Evolutionary conservation across 2,888 invertebrate species (phyloP).

Genomic region (Epiblema foenella): DNA sequence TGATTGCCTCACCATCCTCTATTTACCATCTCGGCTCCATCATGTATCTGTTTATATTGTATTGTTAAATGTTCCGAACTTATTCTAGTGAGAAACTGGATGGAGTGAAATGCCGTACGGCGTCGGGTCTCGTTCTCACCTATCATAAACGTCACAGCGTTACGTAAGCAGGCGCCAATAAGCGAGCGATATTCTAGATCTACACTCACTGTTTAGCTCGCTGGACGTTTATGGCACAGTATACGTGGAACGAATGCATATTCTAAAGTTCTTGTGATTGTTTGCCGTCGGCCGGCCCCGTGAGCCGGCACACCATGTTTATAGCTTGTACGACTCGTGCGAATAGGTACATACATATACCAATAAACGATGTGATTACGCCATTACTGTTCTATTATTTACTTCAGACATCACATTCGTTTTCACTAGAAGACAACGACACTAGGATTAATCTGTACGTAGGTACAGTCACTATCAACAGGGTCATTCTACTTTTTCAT

Average conservation of each 20-base stretch:
- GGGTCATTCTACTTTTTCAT: too few species aligned
- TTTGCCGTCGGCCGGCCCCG: conserved; percentile 33
- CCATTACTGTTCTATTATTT: conserved; percentile 52
- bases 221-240: conserved; percentile 13
- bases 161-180: not conserved
- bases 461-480: too few species aligned
- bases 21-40: conserved; percentile 2
- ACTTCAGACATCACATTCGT: not conserved
- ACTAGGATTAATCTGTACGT: too few species aligned
- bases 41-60: not conserved
- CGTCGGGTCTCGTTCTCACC: conserved; percentile 12
- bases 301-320: conserved; percentile 41
- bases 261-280: conserved; percentile 43
- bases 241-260: conserved; percentile 38
- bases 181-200: not conserved
- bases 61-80: conserved; percentile 1
- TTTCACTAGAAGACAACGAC: not conserved
- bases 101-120: conserved; percentile 5
- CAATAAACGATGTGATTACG: conserved; percentile 64
- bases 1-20: conserved; percentile 1
- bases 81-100: conserved; percentile 21
- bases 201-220: conserved; percentile 13
- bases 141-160: conserved; percentile 12
- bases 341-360: conserved; percentile 60
- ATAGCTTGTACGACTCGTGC: conserved; percentile 57